Evolutionary conservation across 2,797 vertebrate genomes (phyloP).

Genomic region (Neostethus bicornis): DNA sequence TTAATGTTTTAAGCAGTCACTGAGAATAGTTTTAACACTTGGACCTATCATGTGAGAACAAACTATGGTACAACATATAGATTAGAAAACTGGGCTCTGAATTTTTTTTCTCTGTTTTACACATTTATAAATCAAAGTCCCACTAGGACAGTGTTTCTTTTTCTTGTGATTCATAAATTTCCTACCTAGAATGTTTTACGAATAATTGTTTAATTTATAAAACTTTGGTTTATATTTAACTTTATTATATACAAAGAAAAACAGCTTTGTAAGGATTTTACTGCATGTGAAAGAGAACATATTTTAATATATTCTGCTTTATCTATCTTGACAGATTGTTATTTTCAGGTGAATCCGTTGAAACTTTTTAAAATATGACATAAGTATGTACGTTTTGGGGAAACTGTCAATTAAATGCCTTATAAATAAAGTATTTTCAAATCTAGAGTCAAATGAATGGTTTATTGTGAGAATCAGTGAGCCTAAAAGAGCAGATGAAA

Average conservation of each 20-base stretch:
- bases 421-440: not conserved
- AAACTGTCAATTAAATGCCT: not conserved
- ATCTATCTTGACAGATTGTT: not conserved
- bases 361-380: not conserved
- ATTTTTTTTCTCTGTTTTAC: slow-evolving; percentile 17
- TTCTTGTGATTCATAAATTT: slow-evolving; percentile 20
- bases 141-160: slow-evolving; percentile 37
- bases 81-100: slow-evolving; percentile 42
- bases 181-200: slow-evolving; percentile 53
- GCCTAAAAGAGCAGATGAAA: too few species aligned
- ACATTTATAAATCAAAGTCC: slow-evolving; percentile 27
- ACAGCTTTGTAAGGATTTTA: slow-evolving; percentile 35
- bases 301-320: slow-evolving; percentile 38
- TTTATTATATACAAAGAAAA: slow-evolving; percentile 40
- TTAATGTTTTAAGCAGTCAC: slow-evolving; percentile 19
- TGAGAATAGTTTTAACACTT: slow-evolving; percentile 21
- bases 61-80: slow-evolving; percentile 68
- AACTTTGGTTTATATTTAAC: slow-evolving; percentile 59
- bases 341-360: not conserved
- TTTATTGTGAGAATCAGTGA: not conserved
- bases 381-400: not conserved
- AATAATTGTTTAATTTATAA: slow-evolving; percentile 72
- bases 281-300: slow-evolving; percentile 41
- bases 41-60: slow-evolving; percentile 32
- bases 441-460: not conserved